phyloP scores from a whole-genome alignment of 2,797 vertebrate species.

The Pelodytes ibericus region DNA sequence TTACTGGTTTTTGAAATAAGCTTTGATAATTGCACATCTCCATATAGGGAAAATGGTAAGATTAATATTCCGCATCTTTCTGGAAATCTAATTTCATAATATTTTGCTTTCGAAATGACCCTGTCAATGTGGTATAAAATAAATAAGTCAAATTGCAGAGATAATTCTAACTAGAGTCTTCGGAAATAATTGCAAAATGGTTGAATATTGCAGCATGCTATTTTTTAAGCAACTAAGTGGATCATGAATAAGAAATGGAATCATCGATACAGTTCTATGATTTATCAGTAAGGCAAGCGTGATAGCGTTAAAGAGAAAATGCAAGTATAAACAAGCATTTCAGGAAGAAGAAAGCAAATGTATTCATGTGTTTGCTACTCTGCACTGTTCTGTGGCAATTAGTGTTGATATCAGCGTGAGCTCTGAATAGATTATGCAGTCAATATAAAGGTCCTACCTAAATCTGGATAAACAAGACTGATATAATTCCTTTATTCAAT shows the following conservation, averaged over 20 bases:
- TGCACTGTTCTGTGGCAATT: background rate
- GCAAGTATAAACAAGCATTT: background rate
- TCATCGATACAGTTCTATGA: background rate
- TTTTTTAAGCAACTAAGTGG: background rate
- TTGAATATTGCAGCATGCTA: background rate
- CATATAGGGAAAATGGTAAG: background rate
- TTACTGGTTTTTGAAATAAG: background rate
- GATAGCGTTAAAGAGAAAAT: background rate
- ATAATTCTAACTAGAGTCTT: background rate
- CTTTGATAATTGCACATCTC: background rate
- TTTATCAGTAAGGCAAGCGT: background rate
- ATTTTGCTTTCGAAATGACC: background rate
- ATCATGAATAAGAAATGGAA: background rate
- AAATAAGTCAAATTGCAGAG: background rate
- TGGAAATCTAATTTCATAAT: background rate
- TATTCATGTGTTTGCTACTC: background rate
- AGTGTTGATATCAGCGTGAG: background rate
- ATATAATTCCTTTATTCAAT: no score
- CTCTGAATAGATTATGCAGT: background rate
- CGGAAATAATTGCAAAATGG: background rate
- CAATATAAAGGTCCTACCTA: background rate
- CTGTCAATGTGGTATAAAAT: background rate
- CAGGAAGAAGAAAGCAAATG: background rate
- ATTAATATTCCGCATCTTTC: background rate
- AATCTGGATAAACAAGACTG: no score